phyloP scores from a whole-genome alignment of 2,797 vertebrate genomes.

The Peromyscus aztecus region DNA sequence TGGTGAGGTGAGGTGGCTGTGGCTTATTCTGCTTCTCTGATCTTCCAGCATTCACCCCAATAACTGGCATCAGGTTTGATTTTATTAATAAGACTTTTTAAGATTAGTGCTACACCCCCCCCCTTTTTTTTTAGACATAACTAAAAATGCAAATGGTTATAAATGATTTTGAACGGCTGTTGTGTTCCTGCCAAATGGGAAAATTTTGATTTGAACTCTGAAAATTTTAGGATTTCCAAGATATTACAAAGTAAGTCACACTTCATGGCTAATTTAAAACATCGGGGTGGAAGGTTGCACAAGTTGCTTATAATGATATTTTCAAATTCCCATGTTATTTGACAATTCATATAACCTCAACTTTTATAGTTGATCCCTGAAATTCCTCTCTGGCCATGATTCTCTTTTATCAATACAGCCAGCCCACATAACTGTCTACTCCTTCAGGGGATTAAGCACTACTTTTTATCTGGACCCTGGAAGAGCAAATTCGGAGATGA shows the following conservation, averaged over 20 bases:
- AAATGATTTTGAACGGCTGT: constrained; percentile 68
- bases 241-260: constrained; percentile 74
- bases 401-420: constrained; percentile 65
- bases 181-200: constrained; percentile 55
- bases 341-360: constrained; percentile 57
- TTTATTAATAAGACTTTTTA: too few relatives aligned
- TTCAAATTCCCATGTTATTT: constrained; percentile 67
- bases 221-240: constrained; percentile 68
- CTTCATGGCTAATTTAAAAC: constrained; percentile 81
- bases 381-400: constrained; percentile 29
- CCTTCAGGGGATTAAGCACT: constrained; percentile 69
- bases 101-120: not conserved
- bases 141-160: constrained; percentile 65
- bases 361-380: constrained; percentile 31
- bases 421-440: constrained; percentile 57
- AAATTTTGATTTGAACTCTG: constrained; percentile 59
- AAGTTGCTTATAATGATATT: constrained; percentile 78
- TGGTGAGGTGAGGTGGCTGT: too few relatives aligned
- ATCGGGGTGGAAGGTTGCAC: constrained; percentile 71
- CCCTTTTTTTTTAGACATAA: constrained; percentile 44
- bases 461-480: constrained; percentile 69
- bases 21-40: too few relatives aligned
- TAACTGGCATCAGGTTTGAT: too few relatives aligned
- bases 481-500: constrained; percentile 70
- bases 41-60: too few relatives aligned